Evolutionary conservation across 2,797 vertebrate species (phyloP).

Genomic region (Brachymystax lenok): DNA sequence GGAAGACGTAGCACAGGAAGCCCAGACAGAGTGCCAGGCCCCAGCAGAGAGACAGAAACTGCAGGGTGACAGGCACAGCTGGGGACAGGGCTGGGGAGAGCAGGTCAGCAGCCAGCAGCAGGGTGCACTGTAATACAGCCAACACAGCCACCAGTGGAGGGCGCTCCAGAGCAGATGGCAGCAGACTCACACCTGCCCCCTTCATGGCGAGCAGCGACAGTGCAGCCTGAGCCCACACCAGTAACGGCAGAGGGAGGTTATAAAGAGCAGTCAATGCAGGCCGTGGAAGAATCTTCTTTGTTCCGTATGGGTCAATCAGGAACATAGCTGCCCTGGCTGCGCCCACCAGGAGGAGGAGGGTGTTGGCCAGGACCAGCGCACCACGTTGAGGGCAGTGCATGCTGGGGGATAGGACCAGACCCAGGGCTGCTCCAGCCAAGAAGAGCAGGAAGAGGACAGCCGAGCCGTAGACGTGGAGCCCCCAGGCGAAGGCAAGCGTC

Average conservation of each 20-base stretch:
- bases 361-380: constrained; percentile 77
- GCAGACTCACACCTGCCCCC: constrained; percentile 68
- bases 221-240: constrained; percentile 81
- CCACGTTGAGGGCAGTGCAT: constrained; percentile 76
- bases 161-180: constrained; percentile 78
- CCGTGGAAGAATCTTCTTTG: constrained; percentile 72
- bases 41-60: constrained; percentile 82
- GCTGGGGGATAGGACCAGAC: constrained; percentile 75
- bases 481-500: constrained; percentile 87
- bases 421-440: constrained; percentile 79
- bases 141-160: constrained; percentile 79
- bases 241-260: constrained; percentile 85
- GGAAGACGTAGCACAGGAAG: constrained; percentile 78
- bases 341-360: constrained; percentile 79
- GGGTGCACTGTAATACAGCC: constrained; percentile 74
- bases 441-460: constrained; percentile 85
- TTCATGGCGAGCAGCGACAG: constrained; percentile 80
- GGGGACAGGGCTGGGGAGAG: constrained; percentile 80
- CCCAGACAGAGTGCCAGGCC: constrained; percentile 78
- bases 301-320: constrained; percentile 88
- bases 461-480: constrained; percentile 86
- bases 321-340: constrained; percentile 81
- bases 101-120: constrained; percentile 79
- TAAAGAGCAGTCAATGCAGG: constrained; percentile 80
- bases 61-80: constrained; percentile 81